phyloP scores from a whole-genome alignment of 2,797 vertebrate species.

The Protosalanx chinensis region DNA sequence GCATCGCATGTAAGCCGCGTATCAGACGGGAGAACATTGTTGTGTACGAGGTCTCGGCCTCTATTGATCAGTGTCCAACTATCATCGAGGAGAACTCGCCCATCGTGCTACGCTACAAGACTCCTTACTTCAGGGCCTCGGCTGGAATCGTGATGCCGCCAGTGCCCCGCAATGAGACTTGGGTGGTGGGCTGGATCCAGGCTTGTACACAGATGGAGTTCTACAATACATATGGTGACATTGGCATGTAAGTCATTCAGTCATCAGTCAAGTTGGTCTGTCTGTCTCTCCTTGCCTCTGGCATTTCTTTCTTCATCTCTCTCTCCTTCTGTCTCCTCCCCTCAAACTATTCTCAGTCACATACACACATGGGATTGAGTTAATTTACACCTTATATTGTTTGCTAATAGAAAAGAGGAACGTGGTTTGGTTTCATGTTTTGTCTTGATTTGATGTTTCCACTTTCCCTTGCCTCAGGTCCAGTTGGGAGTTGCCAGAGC shows the following conservation, averaged over 20 bases:
- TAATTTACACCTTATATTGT: not conserved
- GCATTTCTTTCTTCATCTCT: not conserved
- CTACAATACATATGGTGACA: slow-evolving; percentile 97
- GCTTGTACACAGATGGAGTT: slow-evolving; percentile 99
- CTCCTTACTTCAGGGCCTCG: slow-evolving; percentile 97
- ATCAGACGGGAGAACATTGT: slow-evolving; percentile 97
- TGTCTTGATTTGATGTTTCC: slow-evolving; percentile 16
- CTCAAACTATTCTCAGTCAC: not conserved
- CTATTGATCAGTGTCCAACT: slow-evolving; percentile 95
- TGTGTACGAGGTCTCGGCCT: slow-evolving; percentile 96
- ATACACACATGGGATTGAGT: not conserved
- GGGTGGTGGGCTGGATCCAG: slow-evolving; percentile 99
- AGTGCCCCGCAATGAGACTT: slow-evolving; percentile 93
- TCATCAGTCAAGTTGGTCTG: not conserved
- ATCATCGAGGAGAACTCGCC: slow-evolving; percentile 97
- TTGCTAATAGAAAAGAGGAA: not conserved
- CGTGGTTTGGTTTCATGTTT: slow-evolving; percentile 13
- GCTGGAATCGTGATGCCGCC: slow-evolving; percentile 97
- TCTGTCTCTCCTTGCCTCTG: slow-evolving; percentile 5
- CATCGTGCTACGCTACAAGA: slow-evolving; percentile 97
- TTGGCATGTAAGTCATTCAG: slow-evolving; percentile 84
- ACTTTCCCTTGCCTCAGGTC: slow-evolving; percentile 74
- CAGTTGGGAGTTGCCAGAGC: slow-evolving; percentile 96
- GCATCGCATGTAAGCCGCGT: slow-evolving; percentile 95
- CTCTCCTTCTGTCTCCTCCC: slow-evolving; percentile 6